These are phyloP conservation scores for Campoplex nolae DNA, from an alignment of 2,888 invertebrate genomes.

Conservation along the genomic window DNA sequence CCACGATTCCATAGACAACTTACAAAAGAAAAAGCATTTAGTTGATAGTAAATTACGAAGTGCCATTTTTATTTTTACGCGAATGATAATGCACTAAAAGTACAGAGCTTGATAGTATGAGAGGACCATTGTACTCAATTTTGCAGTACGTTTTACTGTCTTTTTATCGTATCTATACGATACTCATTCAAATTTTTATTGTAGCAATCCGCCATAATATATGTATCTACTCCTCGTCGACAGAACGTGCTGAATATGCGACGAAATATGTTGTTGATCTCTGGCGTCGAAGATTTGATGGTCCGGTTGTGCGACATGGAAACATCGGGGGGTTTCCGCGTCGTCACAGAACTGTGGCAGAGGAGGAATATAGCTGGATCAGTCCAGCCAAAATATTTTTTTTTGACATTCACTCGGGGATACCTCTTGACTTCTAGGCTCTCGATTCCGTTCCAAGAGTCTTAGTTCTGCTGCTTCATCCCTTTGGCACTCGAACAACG, in stretches of 20 bases:
- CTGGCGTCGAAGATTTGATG: slow-evolving; percentile 18
- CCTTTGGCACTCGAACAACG: slow-evolving; percentile 22
- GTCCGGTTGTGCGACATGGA: slow-evolving; percentile 22
- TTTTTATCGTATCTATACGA: not conserved
- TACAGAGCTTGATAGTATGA: not conserved
- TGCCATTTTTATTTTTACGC: slow-evolving; percentile 68
- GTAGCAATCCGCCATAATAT: slow-evolving; percentile 64
- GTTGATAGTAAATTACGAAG: slow-evolving; percentile 67
- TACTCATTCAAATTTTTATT: slow-evolving; percentile 70
- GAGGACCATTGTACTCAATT: not conserved
- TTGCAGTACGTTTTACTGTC: not conserved
- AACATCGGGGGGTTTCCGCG: slow-evolving; percentile 36
- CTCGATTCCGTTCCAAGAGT: slow-evolving; percentile 6
- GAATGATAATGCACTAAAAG: not conserved
- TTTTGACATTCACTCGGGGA: slow-evolving; percentile 23
- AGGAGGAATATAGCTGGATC: slow-evolving; percentile 21
- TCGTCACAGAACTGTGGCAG: slow-evolving; percentile 3
- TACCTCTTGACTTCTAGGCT: slow-evolving; percentile 10
- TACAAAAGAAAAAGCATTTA: not conserved
- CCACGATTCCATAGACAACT: too few species aligned
- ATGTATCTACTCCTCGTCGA: not conserved
- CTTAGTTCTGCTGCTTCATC: slow-evolving; percentile 1
- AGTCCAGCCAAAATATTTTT: not conserved
- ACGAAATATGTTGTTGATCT: slow-evolving; percentile 32
- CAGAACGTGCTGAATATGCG: not conserved